A percentile compares a stretch with the other conserved stretches of the same genome.
phyloP scores from a whole-genome alignment of 2,113 vertebrate species.

The Typhlomys cinereus region DNA sequence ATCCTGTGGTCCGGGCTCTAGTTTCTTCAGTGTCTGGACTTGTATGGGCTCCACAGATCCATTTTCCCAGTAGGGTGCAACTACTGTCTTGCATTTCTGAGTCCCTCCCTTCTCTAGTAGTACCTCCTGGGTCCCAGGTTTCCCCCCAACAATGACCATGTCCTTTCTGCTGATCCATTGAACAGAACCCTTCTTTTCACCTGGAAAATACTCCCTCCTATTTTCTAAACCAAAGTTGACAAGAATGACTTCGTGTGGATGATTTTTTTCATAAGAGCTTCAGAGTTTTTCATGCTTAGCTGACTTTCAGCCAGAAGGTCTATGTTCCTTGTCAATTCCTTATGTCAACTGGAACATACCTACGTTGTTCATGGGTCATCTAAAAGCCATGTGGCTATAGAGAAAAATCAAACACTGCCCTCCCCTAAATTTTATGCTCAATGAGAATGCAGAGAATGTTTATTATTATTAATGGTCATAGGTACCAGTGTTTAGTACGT shows the following conservation, averaged over 20 bases:
- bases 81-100: too few species aligned
- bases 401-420: neutral
- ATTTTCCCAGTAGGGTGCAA: neutral
- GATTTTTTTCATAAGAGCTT: neutral
- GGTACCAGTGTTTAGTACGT: neutral
- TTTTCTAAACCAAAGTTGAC: neutral
- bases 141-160: neutral
- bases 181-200: accelerated
- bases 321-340: neutral
- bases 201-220: neutral
- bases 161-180: neutral
- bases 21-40: neutral
- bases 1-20: neutral
- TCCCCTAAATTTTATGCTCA: neutral
- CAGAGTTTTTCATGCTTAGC: neutral
- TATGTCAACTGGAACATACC: too few species aligned
- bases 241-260: neutral
- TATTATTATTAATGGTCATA: neutral
- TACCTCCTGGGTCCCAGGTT: accelerated
- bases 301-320: neutral
- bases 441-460: neutral
- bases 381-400: neutral
- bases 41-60: neutral
- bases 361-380: too few species aligned
- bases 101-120: neutral